phyloP scores from a whole-genome alignment of 1,140 invertebrate species.

The Macrotrachela quadricornifera region DNA sequence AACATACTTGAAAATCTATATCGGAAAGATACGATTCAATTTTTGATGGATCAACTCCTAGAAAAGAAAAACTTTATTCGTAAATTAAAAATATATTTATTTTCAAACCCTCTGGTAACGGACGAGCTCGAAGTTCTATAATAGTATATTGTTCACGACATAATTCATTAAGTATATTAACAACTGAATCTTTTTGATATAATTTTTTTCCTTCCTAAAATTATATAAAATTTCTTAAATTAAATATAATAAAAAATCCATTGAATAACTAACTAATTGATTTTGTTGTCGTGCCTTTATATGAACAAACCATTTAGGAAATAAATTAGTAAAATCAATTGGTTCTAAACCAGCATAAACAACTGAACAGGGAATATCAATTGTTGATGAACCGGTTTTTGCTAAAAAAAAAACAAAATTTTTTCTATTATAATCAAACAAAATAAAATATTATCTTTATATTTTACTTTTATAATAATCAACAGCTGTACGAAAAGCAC shows the following conservation, averaged over 20 bases:
- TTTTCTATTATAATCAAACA: too few relatives aligned
- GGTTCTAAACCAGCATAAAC: conserved; percentile 72
- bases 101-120: conserved; percentile 51
- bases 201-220: conserved; percentile 10
- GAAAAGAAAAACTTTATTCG: too few relatives aligned
- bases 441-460: too few relatives aligned
- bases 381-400: not conserved
- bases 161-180: conserved; percentile 47
- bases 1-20: conserved; percentile 48
- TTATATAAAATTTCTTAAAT: not conserved
- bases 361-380: conserved; percentile 15
- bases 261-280: conserved; percentile 38
- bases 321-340: conserved; percentile 52
- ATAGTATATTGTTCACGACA: conserved; percentile 50
- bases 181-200: conserved; percentile 36
- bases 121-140: conserved; percentile 51
- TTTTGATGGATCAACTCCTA: conserved; percentile 51
- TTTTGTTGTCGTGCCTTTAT: conserved; percentile 51
- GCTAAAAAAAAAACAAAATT: too few relatives aligned
- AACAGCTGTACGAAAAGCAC: conserved; percentile 56
- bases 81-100: too few relatives aligned
- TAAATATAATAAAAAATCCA: not conserved
- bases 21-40: conserved; percentile 58
- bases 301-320: conserved; percentile 54
- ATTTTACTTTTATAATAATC: conserved; percentile 45